Evolutionary conservation across 2,888 invertebrate species (phyloP).

Genomic region (Rhaphigaster nebulosa): DNA sequence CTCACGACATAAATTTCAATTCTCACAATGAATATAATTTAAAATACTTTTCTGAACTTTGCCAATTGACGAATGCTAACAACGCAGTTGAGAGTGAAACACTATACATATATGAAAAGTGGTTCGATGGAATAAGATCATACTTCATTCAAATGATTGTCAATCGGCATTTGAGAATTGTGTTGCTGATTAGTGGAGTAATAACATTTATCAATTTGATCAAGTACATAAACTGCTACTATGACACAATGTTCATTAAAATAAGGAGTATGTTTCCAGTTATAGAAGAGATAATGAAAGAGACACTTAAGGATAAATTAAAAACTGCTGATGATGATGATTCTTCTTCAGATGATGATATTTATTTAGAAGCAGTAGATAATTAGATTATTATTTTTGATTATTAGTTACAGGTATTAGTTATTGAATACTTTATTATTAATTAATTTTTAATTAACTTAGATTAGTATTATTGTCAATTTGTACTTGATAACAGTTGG

Average conservation of each 20-base stretch:
- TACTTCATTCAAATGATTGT: neutral
- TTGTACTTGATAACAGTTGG: too few species aligned
- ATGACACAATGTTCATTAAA: neutral
- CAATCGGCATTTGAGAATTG: neutral
- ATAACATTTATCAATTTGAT: neutral
- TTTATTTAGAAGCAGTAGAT: too few species aligned
- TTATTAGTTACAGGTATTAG: too few species aligned
- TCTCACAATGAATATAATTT: neutral
- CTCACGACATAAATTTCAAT: neutral
- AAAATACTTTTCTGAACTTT: neutral
- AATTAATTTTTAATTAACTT: too few species aligned
- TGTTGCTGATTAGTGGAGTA: neutral
- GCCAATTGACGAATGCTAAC: neutral
- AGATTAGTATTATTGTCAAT: too few species aligned
- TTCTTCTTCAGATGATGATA: too few species aligned
- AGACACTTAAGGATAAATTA: neutral
- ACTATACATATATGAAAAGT: neutral
- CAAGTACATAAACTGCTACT: neutral
- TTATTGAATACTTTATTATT: too few species aligned
- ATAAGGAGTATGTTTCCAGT: neutral
- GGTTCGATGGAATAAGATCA: neutral
- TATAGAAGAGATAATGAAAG: neutral
- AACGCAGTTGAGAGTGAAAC: neutral
- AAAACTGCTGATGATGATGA: neutral
- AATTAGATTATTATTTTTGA: too few species aligned